Evolutionary conservation across 2,888 invertebrate species (phyloP).

Genomic region (Andrena trimmerana): DNA sequence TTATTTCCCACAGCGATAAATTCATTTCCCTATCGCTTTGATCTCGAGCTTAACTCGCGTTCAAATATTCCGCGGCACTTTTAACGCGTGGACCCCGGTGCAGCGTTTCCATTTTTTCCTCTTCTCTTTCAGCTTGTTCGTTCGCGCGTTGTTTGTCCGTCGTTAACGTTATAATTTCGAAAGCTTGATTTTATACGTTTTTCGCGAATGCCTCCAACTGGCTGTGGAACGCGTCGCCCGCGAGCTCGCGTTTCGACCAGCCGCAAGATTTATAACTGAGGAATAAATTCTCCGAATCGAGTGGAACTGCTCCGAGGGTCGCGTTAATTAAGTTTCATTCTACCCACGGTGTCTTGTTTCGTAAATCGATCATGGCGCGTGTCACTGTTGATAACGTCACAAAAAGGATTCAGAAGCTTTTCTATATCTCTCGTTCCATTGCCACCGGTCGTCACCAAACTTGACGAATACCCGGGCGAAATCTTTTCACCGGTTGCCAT

Average conservation of each 20-base stretch:
- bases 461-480: background rate
- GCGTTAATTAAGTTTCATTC: no score
- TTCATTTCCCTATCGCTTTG: constrained; percentile 48
- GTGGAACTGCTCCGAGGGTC: no score
- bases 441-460: background rate
- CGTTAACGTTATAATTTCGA: constrained; percentile 4
- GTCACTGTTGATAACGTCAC: background rate
- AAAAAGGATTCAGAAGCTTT: background rate
- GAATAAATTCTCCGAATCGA: background rate
- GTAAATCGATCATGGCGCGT: no score
- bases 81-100: background rate
- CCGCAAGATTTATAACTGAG: background rate
- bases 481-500: background rate
- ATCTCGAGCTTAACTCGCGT: constrained; percentile 35
- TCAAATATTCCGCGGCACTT: constrained; percentile 28
- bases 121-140: background rate
- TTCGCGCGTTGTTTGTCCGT: background rate
- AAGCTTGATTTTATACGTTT: background rate
- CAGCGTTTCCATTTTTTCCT: background rate
- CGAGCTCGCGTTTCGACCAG: background rate
- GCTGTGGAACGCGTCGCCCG: background rate
- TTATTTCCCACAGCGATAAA: constrained; percentile 44
- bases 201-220: background rate
- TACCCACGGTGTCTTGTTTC: no score
- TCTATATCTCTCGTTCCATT: constrained; percentile 7